Evolutionary conservation across 1,140 invertebrate genomes (phyloP), one percentile per base, ranked within the genome.

Genomic region (Panulirus ornatus): DNA sequence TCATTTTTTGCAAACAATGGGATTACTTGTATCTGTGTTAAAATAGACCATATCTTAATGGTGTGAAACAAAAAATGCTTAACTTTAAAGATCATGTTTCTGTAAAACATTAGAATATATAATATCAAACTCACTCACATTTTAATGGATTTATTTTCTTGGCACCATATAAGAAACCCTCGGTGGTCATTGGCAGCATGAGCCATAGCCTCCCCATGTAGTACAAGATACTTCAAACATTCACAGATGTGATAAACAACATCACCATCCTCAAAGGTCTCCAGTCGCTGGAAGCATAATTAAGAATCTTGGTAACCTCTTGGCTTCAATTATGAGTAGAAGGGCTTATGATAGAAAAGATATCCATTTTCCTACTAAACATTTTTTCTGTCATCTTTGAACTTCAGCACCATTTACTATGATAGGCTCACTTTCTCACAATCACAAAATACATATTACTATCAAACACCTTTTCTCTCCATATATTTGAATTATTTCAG

Each of bases 81-180:
- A 54, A 54, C 22, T 75, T 66, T 40, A 70, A 6, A 63, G 0
- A 9, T 79, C 38, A 22, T 16, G 40, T 19, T n/a, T 27, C 40
- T 30, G n/a, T 16, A n/a, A 40, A 47, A 84, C 81, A 71, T 36
- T 34, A 40, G 30, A 14, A 44, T 19, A 27, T n/a, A n/a, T n/a
- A n/a, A n/a, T n/a, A n/a, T n/a, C n/a, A n/a, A n/a, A n/a, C n/a
- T 63, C 84, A 94, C 95, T 94, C 95, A 99, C 97, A 98, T 98
- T 93, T 97, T 97, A 91, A 99, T 98, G 0, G 99, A 94, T 30
- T 99, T 94, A 94, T 99, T 99, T 94, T 99, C 98, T 94, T 99
- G 98, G 92, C 97, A 98, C 97, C 98, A 99, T 88, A 99, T 98
- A 84, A 99, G 96, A 94, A 99, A 99, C 73, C 98, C 98, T 92